phyloP scores from a whole-genome alignment of 35 echinoderm and acorn worm genomes.

The Strongylocentrotus purpuratus region DNA sequence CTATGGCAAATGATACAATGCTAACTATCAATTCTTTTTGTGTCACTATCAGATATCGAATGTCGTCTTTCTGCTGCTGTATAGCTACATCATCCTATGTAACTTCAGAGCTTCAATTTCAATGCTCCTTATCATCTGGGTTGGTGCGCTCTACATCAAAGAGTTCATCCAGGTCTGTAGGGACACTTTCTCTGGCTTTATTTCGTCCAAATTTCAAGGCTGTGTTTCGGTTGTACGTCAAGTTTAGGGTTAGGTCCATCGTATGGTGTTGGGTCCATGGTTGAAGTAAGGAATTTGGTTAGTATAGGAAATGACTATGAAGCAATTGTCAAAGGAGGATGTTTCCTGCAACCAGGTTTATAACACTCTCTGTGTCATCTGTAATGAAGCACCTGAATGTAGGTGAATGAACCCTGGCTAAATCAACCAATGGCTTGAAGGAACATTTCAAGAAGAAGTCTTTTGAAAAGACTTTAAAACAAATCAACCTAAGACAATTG shows the following conservation, averaged over 20 bases:
- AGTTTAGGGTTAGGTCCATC: neutral
- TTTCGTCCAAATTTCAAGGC: neutral
- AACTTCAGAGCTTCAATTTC: slow-evolving; percentile 46
- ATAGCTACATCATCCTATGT: slow-evolving; percentile 69
- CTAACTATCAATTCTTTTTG: neutral
- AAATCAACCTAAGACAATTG: too few relatives aligned
- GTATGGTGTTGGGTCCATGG: neutral
- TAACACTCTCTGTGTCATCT: too few relatives aligned
- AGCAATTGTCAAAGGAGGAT: neutral
- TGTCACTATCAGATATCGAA: slow-evolving; percentile 59
- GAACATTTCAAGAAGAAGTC: too few relatives aligned
- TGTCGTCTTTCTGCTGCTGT: slow-evolving; percentile 63
- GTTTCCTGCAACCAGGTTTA: too few relatives aligned
- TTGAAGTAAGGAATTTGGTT: too few relatives aligned
- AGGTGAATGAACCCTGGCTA: too few relatives aligned
- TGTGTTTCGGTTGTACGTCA: neutral
- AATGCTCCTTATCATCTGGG: slow-evolving; percentile 64
- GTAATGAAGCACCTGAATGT: too few relatives aligned
- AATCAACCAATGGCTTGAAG: too few relatives aligned
- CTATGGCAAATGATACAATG: neutral
- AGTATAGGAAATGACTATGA: neutral
- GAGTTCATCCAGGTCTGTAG: slow-evolving; percentile 67
- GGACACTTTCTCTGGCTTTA: neutral
- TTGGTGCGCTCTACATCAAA: slow-evolving; percentile 61
- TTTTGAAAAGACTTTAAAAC: too few relatives aligned